These are phyloP conservation scores for Pseudomyrmex flavicornis DNA, from an alignment of 1,140 invertebrate species.

Conservation along the genomic window DNA sequence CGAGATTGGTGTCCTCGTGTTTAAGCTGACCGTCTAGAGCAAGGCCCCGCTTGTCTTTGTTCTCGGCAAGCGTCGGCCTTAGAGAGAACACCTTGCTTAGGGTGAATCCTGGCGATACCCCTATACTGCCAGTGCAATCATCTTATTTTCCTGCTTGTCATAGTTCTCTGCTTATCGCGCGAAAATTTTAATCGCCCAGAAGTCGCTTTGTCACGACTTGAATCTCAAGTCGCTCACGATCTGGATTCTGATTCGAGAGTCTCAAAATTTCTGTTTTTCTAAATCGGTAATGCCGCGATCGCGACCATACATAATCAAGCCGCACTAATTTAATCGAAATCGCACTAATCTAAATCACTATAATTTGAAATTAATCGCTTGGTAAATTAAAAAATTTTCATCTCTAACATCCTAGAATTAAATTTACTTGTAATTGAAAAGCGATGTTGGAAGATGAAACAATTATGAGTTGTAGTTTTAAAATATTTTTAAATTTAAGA, in stretches of 20 bases:
- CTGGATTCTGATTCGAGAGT: neutral
- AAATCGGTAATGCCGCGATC: neutral
- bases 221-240: neutral
- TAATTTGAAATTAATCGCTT: neutral
- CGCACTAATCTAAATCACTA: neutral
- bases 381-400: conserved; percentile 9
- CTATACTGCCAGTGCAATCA: conserved; percentile 85
- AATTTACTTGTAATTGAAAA: conserved; percentile 19
- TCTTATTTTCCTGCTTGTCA: conserved; percentile 82
- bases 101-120: conserved; percentile 97
- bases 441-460: neutral
- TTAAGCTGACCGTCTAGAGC: conserved; percentile 99
- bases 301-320: neutral
- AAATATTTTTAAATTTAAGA: no score
- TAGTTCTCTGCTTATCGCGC: conserved; percentile 69
- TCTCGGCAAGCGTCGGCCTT: conserved; percentile 97
- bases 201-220: neutral
- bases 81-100: conserved; percentile 99
- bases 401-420: neutral
- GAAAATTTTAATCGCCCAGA: conserved; percentile 2
- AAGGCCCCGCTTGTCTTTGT: conserved; percentile 99
- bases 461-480: neutral
- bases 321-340: neutral
- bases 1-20: conserved; percentile 99
- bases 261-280: neutral